Conservation (phyloP, 2,113 vertebrate species). For the Balaenoptera acutorostrata region DNA sequence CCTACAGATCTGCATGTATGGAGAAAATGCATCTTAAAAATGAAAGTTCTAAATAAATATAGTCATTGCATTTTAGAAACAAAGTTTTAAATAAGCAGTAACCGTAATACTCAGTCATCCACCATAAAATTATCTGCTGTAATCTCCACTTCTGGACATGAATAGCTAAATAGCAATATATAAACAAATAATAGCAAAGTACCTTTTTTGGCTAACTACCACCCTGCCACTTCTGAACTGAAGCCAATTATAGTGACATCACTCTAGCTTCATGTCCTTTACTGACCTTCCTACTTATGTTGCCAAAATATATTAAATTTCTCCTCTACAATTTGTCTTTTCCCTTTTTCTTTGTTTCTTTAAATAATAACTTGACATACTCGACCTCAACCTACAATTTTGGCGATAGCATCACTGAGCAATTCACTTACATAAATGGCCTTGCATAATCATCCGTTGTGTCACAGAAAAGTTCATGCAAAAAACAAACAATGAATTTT, state of each 20-base stretch:
- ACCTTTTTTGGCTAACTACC: constrained; percentile 66
- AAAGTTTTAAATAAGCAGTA: constrained; percentile 43
- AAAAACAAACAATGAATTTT: background rate
- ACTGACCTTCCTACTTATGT: constrained; percentile 57
- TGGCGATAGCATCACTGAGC: constrained; percentile 54
- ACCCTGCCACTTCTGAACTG: constrained; percentile 52
- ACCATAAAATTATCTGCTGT: constrained; percentile 41
- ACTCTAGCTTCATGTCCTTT: constrained; percentile 52
- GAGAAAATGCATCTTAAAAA: background rate
- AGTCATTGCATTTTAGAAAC: constrained; percentile 6
- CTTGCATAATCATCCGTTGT: background rate
- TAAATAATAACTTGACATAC: constrained; percentile 61
- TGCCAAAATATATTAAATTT: constrained; percentile 68
- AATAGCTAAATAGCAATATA: constrained; percentile 51
- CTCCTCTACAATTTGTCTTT: constrained; percentile 48
- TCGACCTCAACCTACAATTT: constrained; percentile 65
- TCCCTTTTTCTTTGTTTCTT: constrained; percentile 62
- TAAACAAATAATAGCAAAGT: constrained; percentile 70
- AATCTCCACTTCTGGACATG: constrained; percentile 20
- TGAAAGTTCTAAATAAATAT: constrained; percentile 21
- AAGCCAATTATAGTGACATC: constrained; percentile 51
- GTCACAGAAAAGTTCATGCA: background rate
- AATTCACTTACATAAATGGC: constrained; percentile 61
- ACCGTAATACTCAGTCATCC: constrained; percentile 29
- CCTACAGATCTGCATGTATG: background rate